Evolutionary conservation across 1,140 invertebrate genomes (phyloP).

Genomic region (Notospermus geniculatus): DNA sequence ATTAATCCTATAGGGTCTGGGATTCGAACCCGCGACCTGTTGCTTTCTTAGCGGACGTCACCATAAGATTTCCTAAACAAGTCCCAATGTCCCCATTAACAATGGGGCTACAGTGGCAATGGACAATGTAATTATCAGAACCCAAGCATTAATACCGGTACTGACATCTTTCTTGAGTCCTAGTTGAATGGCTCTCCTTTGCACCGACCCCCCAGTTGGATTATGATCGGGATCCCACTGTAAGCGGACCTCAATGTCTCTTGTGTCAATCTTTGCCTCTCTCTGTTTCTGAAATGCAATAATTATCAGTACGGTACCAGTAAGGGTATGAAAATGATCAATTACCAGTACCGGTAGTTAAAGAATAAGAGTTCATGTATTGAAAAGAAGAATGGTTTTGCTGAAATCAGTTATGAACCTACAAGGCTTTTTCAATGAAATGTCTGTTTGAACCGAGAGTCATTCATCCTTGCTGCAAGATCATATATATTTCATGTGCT

Average conservation of each 20-base stretch:
- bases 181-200: constrained; percentile 47
- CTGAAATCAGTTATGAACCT: no score
- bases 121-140: not conserved
- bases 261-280: constrained; percentile 13
- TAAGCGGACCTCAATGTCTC: constrained; percentile 34
- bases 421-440: no score
- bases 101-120: not conserved
- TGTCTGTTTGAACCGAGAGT: no score
- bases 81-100: not conserved
- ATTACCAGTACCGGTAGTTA: not conserved
- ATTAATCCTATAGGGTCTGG: no score
- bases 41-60: not conserved
- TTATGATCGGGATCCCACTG: constrained; percentile 55
- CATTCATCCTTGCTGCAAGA: no score
- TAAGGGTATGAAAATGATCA: no score
- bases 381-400: not conserved
- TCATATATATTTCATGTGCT: no score
- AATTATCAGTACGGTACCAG: not conserved
- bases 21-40: no score
- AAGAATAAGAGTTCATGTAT: not conserved
- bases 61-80: not conserved
- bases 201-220: constrained; percentile 31
- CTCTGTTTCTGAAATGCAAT: constrained; percentile 29
- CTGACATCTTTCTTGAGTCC: constrained; percentile 44
- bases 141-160: not conserved